Evolutionary conservation across 92 coral and sea anemone genomes (phyloP), one percentile per base, ranked within the genome.

Genomic region (Metridium senile): DNA sequence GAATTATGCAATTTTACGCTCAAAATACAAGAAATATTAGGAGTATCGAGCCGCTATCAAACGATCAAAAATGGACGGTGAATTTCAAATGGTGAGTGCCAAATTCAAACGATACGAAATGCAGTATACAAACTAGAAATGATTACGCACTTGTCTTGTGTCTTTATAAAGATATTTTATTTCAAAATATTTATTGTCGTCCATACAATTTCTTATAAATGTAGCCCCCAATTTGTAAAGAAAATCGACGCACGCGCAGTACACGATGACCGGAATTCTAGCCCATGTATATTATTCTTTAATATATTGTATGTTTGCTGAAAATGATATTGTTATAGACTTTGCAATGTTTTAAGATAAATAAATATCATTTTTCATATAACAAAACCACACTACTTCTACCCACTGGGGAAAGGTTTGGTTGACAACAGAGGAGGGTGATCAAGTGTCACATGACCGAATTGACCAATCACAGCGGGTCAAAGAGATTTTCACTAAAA

Each of bases 41-140:
- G 71, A 65, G 35, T 19, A 26, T 65, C 71, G 71, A 65, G 71
- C 45, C 45, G 71, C 47, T 65, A 32, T 11, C 47, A 28, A 11
- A 65, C 71, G n/a, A 65, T 35, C 25, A 43, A 65, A 65, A 65
- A 65, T 65, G 71, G 71, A 65, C 71, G 45, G 43, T 65, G 47
- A 65, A 65, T 65, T 65, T 65, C 71, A 65, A 65, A 65, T 65
- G 43, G 71, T 65, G 71, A 30, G 71, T 65, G 28, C 71, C 71
- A 65, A 65, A 65, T 65, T 65, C 46, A 33, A 62, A 62, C 67
- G 67, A 62, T n/a, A 62, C 67, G 13, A 62, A 31, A 62, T 62
- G 32, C 31, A 31, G 20, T n/a, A 62, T 62, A 62, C 28, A 62
- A 62, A 30, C 67, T 62, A 62, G 67, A 62, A 62, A 62, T 62